Base-by-base conservation (phyloP, 2,888 invertebrate species). In the Eupithecia vulgata region DNA sequence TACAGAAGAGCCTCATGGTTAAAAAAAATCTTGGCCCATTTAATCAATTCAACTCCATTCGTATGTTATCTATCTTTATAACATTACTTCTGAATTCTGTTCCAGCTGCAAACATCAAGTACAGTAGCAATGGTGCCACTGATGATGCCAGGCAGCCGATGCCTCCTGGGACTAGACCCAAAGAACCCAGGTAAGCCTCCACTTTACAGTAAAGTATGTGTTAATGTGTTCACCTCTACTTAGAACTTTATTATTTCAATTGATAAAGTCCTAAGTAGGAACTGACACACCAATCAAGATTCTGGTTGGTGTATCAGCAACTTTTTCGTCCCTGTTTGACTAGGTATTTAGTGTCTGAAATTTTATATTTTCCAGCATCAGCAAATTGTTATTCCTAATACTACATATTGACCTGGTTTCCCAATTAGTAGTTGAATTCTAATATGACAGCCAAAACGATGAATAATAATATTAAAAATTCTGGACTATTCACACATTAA, bases 81-180 rank as follows among this genome's bases (percentile, higher is more conserved):
- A 12, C 21, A 12, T 12, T 5, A 52, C 10, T 21, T 21, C 13
- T 57, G 13, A 25, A 13, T 57, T 57, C 12, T 40, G 68, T 84
- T 83, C 5, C 84, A 93, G 94, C 94, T 75, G 83, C 83, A 48
- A 91, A 83, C 79, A 87, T 93, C 81, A 95, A 94, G 78, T 95
- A 95, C 79, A 88, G 93, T 0, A 91, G 88, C 78, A 95, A 94
- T 59, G 90, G 85, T 45, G 80, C 91, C 8, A 87, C 82, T 65
- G 94, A 94, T 73, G 94, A 94, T 74, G 82, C 92, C 1, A 86
- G 94, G 66, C 94, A 94, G 76, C 93, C 93, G 1, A 87, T 94
- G 83, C 92, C 94, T 0, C 93, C 94, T 0, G 94, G 94, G 40
- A 91, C 92, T 21, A 88, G 94, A 68, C 91, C 92, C 5, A 93